phyloP scores from a whole-genome alignment of 2,888 invertebrate genomes.

The Endomychus coccineus region DNA sequence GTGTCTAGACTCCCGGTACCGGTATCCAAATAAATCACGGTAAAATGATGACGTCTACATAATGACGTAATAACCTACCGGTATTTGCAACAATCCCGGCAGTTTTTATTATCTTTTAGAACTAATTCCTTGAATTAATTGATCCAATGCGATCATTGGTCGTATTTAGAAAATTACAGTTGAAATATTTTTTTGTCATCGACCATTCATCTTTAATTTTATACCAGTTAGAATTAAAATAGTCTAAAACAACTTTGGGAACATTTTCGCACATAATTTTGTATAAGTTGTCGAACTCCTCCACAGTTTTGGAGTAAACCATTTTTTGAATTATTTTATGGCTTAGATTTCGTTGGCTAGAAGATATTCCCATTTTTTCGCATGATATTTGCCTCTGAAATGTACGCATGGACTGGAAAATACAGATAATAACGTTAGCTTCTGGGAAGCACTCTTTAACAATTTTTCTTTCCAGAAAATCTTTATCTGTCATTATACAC shows the following conservation, averaged over 20 bases:
- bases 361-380: slow-evolving; percentile 3
- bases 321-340: slow-evolving; percentile 5
- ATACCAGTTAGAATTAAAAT: slow-evolving; percentile 3
- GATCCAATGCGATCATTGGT: slow-evolving; percentile 7
- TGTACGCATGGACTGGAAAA: slow-evolving; percentile 7
- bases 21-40: too few relatives aligned
- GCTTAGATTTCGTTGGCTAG: neutral
- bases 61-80: too few relatives aligned
- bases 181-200: slow-evolving; percentile 3
- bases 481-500: slow-evolving; percentile 5
- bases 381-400: slow-evolving; percentile 3
- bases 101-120: too few relatives aligned
- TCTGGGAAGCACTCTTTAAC: slow-evolving; percentile 4
- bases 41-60: too few relatives aligned
- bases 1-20: too few relatives aligned
- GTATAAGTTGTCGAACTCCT: neutral
- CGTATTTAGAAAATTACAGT: too few relatives aligned
- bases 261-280: slow-evolving; percentile 2
- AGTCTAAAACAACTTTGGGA: slow-evolving; percentile 3
- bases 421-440: slow-evolving; percentile 5
- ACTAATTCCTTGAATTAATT: slow-evolving; percentile 4
- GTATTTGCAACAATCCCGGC: too few relatives aligned
- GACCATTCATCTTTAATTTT: slow-evolving; percentile 6
- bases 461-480: slow-evolving; percentile 6
- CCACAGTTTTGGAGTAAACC: neutral